phyloP scores from a whole-genome alignment of 2,888 invertebrate species.

The Lamellibrachia columna region DNA sequence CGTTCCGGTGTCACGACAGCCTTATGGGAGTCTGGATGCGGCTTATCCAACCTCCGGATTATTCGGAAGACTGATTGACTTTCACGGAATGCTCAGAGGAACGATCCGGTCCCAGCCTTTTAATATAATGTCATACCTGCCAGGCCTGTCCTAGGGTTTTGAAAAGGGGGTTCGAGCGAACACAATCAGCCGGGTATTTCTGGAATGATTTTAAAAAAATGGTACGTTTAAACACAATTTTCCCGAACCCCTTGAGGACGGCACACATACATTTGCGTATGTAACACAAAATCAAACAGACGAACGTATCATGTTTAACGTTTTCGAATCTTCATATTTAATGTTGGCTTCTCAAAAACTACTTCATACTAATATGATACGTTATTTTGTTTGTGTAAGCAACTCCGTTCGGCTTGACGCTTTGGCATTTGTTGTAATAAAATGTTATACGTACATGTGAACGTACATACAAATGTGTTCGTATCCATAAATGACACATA shows the following conservation, averaged over 20 bases:
- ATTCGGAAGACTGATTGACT: background rate
- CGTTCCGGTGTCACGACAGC: constrained; percentile 1
- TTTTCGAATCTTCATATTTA: background rate
- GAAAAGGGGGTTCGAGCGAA: too few relatives aligned
- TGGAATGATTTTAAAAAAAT: too few relatives aligned
- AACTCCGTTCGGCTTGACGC: background rate
- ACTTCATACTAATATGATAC: background rate
- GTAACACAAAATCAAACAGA: background rate
- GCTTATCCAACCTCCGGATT: background rate
- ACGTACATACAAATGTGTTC: too few relatives aligned
- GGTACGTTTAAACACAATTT: too few relatives aligned
- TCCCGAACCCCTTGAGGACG: too few relatives aligned
- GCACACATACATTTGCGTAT: background rate
- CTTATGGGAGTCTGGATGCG: constrained; percentile 16
- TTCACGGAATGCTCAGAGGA: background rate
- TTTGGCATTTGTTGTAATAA: background rate
- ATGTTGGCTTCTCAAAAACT: background rate
- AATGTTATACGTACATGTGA: background rate
- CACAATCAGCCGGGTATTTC: too few relatives aligned
- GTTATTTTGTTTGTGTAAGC: background rate
- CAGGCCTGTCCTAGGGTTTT: too few relatives aligned
- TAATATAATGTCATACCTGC: background rate
- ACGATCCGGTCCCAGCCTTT: background rate
- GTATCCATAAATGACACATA: background rate
- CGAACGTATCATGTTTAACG: background rate